Percentiles rank a stretch among this genome's conserved stretches.
Conservation (phyloP, 2,797 vertebrate species). For the Helostoma temminkii region DNA sequence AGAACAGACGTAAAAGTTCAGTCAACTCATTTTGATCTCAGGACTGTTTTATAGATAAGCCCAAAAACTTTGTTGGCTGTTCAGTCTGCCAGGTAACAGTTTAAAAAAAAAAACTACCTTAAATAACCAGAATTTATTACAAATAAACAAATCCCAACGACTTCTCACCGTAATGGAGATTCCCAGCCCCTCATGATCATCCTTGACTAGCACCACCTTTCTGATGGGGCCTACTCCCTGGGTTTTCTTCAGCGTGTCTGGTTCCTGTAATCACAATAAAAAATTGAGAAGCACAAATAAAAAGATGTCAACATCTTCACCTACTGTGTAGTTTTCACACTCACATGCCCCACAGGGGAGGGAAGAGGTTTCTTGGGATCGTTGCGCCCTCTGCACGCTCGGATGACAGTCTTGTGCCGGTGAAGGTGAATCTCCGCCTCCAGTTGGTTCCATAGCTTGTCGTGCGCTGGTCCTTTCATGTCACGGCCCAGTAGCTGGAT, state of each 20-base stretch:
- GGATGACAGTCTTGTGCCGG: slow-evolving; percentile 97
- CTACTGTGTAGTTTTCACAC: slow-evolving; percentile 56
- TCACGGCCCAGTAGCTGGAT: slow-evolving; percentile 97
- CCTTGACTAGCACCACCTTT: slow-evolving; percentile 95
- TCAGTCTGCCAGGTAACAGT: not conserved
- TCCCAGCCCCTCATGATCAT: slow-evolving; percentile 97
- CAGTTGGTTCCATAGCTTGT: slow-evolving; percentile 98
- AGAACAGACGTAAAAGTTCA: not conserved
- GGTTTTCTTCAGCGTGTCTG: slow-evolving; percentile 95
- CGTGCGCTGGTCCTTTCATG: slow-evolving; percentile 99
- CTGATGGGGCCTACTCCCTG: slow-evolving; percentile 98
- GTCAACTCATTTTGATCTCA: not conserved
- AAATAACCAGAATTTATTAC: no score
- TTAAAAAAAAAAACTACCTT: not conserved
- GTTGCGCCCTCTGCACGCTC: slow-evolving; percentile 95
- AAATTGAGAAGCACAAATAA: not conserved
- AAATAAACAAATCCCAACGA: no score
- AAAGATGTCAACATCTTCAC: not conserved
- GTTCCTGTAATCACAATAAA: slow-evolving; percentile 83
- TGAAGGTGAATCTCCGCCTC: slow-evolving; percentile 99
- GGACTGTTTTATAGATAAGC: not conserved
- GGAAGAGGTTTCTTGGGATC: slow-evolving; percentile 93
- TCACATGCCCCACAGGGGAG: slow-evolving; percentile 93
- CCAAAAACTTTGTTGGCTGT: not conserved
- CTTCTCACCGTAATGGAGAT: slow-evolving; percentile 96